A percentile compares a stretch with the other conserved stretches of the same genome.
These are phyloP conservation scores for Megaptera novaeangliae DNA, from an alignment of 2,113 vertebrate genomes.

Conservation along the genomic window DNA sequence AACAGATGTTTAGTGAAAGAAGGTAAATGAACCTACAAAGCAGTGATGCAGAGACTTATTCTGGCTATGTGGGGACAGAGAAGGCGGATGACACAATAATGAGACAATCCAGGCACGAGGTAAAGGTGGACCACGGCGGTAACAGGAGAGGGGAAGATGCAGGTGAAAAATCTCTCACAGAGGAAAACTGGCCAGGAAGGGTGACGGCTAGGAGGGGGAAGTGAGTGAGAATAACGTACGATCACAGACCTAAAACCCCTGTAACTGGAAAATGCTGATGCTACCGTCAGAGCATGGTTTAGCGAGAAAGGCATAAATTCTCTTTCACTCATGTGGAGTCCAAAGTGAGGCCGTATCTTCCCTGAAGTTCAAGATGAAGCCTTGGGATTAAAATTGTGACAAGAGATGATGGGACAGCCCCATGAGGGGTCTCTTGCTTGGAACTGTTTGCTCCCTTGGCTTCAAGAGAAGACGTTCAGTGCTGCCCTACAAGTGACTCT, in stretches of 20 bases:
- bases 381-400: not conserved
- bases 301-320: not conserved
- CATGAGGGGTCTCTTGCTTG: not conserved
- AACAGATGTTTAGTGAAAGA: not conserved
- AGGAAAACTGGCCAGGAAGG: not conserved
- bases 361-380: not conserved
- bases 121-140: not conserved
- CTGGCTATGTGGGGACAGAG: not conserved
- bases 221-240: not conserved
- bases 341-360: not conserved
- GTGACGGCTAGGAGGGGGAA: not conserved
- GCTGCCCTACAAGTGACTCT: not conserved
- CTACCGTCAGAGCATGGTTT: not conserved
- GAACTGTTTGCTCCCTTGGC: not conserved
- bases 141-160: not conserved
- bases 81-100: not conserved
- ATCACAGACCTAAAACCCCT: not conserved
- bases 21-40: not conserved
- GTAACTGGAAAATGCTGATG: not conserved
- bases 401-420: not conserved
- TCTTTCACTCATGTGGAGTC: not conserved
- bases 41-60: not conserved
- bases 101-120: not conserved
- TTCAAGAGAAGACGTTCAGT: not conserved
- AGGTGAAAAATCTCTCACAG: not conserved